Evolutionary conservation across 2,113 vertebrate genomes (phyloP), one percentile per base, ranked within the genome.

Genomic region (Syngnathus scovelli): DNA sequence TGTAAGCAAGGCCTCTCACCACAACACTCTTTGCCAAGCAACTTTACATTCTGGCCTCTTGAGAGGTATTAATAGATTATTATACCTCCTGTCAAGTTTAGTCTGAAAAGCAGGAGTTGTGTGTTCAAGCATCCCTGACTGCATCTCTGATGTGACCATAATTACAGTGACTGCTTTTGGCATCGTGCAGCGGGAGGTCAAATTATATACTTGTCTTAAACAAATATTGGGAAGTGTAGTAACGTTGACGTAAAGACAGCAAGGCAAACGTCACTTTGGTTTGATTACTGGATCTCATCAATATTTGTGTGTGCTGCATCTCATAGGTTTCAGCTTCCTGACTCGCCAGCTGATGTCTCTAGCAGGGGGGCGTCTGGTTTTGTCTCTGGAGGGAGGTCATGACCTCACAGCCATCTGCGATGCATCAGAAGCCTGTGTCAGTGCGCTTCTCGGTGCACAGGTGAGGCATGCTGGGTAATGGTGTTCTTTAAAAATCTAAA

Each of bases 401-500:
- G 94, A 98, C 88, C 93, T 98, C 37, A 98, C 96, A 0, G 94
- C 96, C 64, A 98, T 98, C 84, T 98, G 96, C 12, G 96, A 98
- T 0, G 96, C 96, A 0, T 98, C 96, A 0, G 96, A 98, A 78
- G 93, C 95, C 49, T 98, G 96, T 7, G 94, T 98, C 62, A 90
- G 93, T 3, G 93, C 94, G 55, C 86, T 98, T 59, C 88, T 98
- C 77, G 96, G 95, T 58, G 91, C 93, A 44, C 91, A 95, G 94
- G 96, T 98, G 72, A 86, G 66, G 56, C 66, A 77, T 67, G 2
- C 60, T 76, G 91, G 86, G 90, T 61, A 39, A 62, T 74, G 27
- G 62, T 64, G 12, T 77, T 70, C 4, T 15, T 11, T 41, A 23
- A 44, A 23, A n/a, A 23, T 12, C 23, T 15, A 18, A 37, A 61